Evolutionary conservation across 2,888 invertebrate genomes (phyloP), one percentile per base, ranked within the genome.

Genomic region (Teleogryllus oceanicus): DNA sequence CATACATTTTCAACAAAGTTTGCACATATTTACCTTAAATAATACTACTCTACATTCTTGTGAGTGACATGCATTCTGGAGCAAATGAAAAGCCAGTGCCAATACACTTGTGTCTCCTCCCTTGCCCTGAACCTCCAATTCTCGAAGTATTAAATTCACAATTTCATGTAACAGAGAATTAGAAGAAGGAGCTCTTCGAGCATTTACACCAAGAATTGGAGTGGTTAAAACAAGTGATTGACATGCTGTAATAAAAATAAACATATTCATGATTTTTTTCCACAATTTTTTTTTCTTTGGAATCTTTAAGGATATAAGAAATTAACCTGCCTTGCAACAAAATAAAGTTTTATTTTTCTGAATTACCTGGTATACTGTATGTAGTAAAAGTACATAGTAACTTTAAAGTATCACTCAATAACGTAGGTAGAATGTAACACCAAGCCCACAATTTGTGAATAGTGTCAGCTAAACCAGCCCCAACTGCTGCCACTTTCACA

Each of bases 371-470:
- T 18, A 88, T 85, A 84, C 92, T 92, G 82, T 90, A 88, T 80
- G 91, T 91, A 2, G 92, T 92, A 83, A 91, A 92, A 0, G 91
- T 92, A 80, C 90, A 89, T 75, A 93, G 84, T 83, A 93, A 86
- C 83, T 90, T 89, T 79, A 92, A 86, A 20, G 89, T 88, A 21
- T 90, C 89, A 2, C 88, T 86, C 8, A 91, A 84, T 75, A 91
- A 86, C 78, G 86, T 86, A 78, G 90, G 90, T 49, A 90, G 90
- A 83, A 90, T 88, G 84, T 89, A 89, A 84, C 91, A 90, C 92
- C 93, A 93, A 3, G 90, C 88, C 93, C 93, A 93, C 83, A 93
- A 86, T 83, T 92, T 90, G 84, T 91, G 90, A 16, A 92, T 84
- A 0, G 91, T 88, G 82, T 90, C 89, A 0, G 91, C 89, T 50